Base-by-base conservation (phyloP, 2,888 invertebrate species). In the Diachrysia chrysitis region DNA sequence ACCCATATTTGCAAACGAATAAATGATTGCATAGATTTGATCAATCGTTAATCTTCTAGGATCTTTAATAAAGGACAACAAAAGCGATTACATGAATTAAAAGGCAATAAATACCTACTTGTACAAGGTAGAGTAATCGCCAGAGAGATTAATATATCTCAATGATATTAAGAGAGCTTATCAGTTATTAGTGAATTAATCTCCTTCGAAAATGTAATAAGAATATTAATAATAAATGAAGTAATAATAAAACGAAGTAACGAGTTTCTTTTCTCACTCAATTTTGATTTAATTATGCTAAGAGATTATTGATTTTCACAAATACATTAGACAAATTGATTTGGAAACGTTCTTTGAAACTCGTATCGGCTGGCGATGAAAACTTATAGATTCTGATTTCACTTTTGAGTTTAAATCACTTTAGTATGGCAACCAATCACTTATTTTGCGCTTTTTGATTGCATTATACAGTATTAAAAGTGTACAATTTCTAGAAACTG, bases 111-210 rank as follows among this genome's bases (percentile, higher is more conserved):
- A 25, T 54, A 54, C 25, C 21, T 57, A 57, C 35, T 57, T 37
- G 14, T 0, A n/a, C 19, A 51, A 29, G 35, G 19, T 10, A n/a
- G 54, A 56, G 6, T 58, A 66, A 66, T 66, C 58, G 17, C 29
- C 29, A 46, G 57, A 57, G 14, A n/a, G 17, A 21, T 73, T 16
- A 21, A n/a, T 42, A 51, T 32, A 48, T 59, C 63, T 46, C 53
- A 32, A 25, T 32, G 19, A 25, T 29, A 32, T 54, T 63, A 73
- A 57, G 57, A n/a, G 0, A 14, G 63, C 59, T 73, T 58, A 54
- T 29, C 17, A 17, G n/a, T 25, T 63, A 72, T 42, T 53, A 55
- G 48, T 42, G 37, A 46, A 57, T 57, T 29, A 59, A 59, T 59
- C 37, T 12, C 7, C 37, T n/a, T 58, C 29, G 9, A 25, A 32